These are phyloP conservation scores for Camponotus pennsylvanicus DNA, from an alignment of 1,140 invertebrate genomes.

Conservation along the genomic window DNA sequence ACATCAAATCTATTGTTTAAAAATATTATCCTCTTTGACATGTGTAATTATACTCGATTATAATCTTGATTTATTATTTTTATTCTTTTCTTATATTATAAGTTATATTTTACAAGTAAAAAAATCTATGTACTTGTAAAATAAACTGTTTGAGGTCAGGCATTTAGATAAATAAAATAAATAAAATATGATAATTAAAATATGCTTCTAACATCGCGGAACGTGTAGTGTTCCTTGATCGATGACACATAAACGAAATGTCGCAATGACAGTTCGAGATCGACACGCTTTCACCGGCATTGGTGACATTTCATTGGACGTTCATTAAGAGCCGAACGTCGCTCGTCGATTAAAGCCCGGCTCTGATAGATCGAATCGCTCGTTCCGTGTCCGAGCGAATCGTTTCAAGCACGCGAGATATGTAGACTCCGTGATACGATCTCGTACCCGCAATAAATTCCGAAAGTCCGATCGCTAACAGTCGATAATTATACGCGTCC, in stretches of 20 bases:
- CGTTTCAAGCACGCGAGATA: slow-evolving; percentile 54
- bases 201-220: not conserved
- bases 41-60: too few species aligned
- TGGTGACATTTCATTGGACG: slow-evolving; percentile 70
- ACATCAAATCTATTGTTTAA: not conserved
- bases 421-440: slow-evolving; percentile 58
- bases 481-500: slow-evolving; percentile 57
- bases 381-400: slow-evolving; percentile 58
- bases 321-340: slow-evolving; percentile 63
- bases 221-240: not conserved
- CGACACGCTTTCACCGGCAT: slow-evolving; percentile 66
- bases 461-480: slow-evolving; percentile 71
- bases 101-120: not conserved
- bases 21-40: too few species aligned
- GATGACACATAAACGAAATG: slow-evolving; percentile 36
- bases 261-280: slow-evolving; percentile 55
- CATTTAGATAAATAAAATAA: not conserved
- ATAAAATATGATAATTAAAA: not conserved
- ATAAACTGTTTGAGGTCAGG: not conserved
- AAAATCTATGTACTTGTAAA: not conserved
- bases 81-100: not conserved
- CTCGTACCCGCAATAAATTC: slow-evolving; percentile 65
- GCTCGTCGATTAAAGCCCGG: slow-evolving; percentile 62
- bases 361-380: slow-evolving; percentile 64
- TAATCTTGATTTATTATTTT: not conserved